Percentiles rank a stretch among this genome's conserved stretches.
Conservation (phyloP, 2,797 vertebrate species). For the Labroides dimidiatus region DNA sequence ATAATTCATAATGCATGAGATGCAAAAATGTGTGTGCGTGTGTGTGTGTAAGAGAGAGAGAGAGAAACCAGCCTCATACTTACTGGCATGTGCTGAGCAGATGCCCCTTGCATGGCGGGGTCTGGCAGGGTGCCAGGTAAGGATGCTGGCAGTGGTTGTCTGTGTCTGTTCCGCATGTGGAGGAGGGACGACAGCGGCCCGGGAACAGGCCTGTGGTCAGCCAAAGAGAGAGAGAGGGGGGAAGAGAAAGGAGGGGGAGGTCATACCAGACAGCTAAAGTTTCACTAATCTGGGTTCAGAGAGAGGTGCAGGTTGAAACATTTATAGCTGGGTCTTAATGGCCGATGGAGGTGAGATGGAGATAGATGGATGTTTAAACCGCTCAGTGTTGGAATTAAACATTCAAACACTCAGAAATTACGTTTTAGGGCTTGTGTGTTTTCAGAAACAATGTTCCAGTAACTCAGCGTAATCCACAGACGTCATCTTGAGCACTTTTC, state of each 20-base stretch:
- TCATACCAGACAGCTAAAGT: constrained; percentile 54
- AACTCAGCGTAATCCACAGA: constrained; percentile 11
- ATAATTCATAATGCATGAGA: constrained; percentile 47
- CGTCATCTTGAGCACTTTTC: constrained; percentile 14
- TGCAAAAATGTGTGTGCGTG: constrained; percentile 16
- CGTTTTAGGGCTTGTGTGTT: not conserved
- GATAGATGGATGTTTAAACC: constrained; percentile 10
- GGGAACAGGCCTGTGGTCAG: constrained; percentile 73
- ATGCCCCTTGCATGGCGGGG: constrained; percentile 82
- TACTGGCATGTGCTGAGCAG: constrained; percentile 86
- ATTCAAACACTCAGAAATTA: not conserved
- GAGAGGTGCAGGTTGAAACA: constrained; percentile 56
- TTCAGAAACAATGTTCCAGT: not conserved
- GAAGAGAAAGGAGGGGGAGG: constrained; percentile 78
- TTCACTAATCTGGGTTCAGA: constrained; percentile 56
- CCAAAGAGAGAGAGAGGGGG: constrained; percentile 84
- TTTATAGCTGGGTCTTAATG: constrained; percentile 36
- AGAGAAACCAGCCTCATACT: constrained; percentile 57
- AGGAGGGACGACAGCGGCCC: constrained; percentile 88
- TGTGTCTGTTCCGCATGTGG: constrained; percentile 91
- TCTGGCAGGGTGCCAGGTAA: constrained; percentile 97
- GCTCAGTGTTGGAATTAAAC: not conserved
- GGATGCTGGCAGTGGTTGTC: constrained; percentile 87
- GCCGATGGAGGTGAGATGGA: constrained; percentile 22
- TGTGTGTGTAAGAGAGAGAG: not conserved